Evolutionary conservation across 2,797 vertebrate species (phyloP), one percentile per base, ranked within the genome.

Genomic region (Cuniculus paca): DNA sequence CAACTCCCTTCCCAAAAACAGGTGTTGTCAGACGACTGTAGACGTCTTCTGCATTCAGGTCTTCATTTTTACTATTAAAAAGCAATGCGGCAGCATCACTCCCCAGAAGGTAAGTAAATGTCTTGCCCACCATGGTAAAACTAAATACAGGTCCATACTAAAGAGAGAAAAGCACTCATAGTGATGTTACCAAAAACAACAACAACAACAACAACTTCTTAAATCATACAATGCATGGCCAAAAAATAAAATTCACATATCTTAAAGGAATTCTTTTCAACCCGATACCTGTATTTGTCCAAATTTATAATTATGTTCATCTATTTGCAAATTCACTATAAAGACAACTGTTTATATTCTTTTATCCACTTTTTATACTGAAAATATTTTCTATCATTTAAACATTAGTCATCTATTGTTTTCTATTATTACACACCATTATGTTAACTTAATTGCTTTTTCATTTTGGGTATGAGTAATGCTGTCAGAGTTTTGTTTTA

Each of bases 81-180:
- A 99, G 98, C 34, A 99, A 98, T 0, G 99, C 99, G 11, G 99
- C 99, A 0, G 99, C 99, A 22, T 99, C 99, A 10, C 99, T 99
- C 31, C 99, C 99, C 98, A 99, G 95, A 52, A 99, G 98, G 96
- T 99, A 99, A 0, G 99, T 99, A 98, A 99, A 99, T 0, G 99
- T 99, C 95, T 99, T 99, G 9, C 99, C 99, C 98, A 99, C 99
- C 99, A 99, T 99, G 12, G 99, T 99, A 97, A 99, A 99, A 94
- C 99, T 99, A 98, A 99, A 99, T 58, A 99, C 99, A 0, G 99
- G 99, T 17, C 99, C 99, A 54, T 99, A 99, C 99, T 99, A 97
- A 56, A 95, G 74, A 60, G 13, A 92, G 16, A 92, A 89, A 83
- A 87, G 42, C 39, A 88, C 14, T 65, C 61, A 86, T 1, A 70